A percentile compares a stretch with the other conserved stretches of the same genome.
These are phyloP conservation scores for Melieria omissa DNA, from an alignment of 2,888 invertebrate genomes.

Conservation along the genomic window DNA sequence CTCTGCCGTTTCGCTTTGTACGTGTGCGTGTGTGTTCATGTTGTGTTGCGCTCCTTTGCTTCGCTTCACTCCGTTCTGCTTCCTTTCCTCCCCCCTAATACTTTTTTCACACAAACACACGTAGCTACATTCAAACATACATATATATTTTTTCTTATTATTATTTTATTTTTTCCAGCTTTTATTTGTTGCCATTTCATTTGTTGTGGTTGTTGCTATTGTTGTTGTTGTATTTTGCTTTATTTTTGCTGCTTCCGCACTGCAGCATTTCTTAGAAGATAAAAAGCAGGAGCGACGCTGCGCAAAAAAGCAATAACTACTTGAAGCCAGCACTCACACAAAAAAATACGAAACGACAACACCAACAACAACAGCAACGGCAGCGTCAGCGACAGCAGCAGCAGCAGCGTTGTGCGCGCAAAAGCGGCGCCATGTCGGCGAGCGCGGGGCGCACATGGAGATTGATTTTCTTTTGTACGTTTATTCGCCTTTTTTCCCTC, in stretches of 20 bases:
- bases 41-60: not conserved
- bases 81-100: conserved; percentile 38
- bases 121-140: not conserved
- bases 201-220: conserved; percentile 34
- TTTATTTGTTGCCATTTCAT: conserved; percentile 32
- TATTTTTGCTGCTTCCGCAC: conserved; percentile 44
- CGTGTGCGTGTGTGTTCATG: conserved; percentile 8
- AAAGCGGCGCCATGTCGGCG: not conserved
- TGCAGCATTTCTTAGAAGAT: conserved; percentile 55
- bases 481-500: conserved; percentile 20
- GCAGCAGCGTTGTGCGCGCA: not conserved
- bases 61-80: no score
- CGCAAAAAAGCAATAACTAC: conserved; percentile 33
- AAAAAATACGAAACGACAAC: conserved; percentile 34
- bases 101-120: conserved; percentile 34
- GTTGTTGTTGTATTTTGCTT: conserved; percentile 34
- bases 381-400: conserved; percentile 16
- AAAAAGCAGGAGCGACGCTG: conserved; percentile 36
- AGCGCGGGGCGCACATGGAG: conserved; percentile 42
- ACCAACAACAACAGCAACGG: conserved; percentile 22
- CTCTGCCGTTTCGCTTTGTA: conserved; percentile 17
- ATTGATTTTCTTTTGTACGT: conserved; percentile 63
- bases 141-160: conserved; percentile 25
- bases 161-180: conserved; percentile 23
- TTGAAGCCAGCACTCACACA: conserved; percentile 34